These are phyloP conservation scores for Cydia amplana DNA, from an alignment of 1,140 invertebrate genomes.

Conservation along the genomic window DNA sequence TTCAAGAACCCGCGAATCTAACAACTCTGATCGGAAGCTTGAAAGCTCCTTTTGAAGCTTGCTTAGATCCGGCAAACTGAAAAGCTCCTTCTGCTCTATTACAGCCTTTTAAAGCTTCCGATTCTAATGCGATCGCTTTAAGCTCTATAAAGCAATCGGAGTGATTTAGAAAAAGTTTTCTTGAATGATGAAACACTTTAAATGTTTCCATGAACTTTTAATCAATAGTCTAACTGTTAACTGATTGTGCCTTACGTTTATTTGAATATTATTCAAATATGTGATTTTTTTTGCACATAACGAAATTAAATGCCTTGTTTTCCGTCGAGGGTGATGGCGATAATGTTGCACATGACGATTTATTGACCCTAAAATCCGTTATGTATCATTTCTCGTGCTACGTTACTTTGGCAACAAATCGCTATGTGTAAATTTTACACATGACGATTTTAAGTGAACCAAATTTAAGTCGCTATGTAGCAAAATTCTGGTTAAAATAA, in stretches of 20 bases:
- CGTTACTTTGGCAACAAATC: no score
- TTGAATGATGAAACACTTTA: neutral
- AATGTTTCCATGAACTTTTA: neutral
- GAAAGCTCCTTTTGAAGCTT: slow-evolving; percentile 3
- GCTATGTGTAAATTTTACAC: no score
- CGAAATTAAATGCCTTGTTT: no score
- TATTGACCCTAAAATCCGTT: no score
- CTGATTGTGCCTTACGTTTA: neutral
- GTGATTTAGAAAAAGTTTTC: neutral
- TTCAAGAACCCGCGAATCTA: neutral
- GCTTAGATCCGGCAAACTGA: slow-evolving; percentile 6
- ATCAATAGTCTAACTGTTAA: neutral
- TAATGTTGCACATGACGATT: no score
- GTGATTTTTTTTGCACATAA: no score
- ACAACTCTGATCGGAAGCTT: neutral
- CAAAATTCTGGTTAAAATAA: no score
- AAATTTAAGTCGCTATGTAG: no score
- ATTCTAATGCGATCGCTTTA: neutral
- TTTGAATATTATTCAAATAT: neutral
- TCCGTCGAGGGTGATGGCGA: no score
- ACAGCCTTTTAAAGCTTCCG: slow-evolving; percentile 6
- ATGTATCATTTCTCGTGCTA: no score
- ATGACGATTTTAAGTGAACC: no score
- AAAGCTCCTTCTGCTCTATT: slow-evolving; percentile 17
- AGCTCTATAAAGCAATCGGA: neutral